A percentile compares a stretch with the other conserved stretches of the same genome.
phyloP scores from a whole-genome alignment of 2,113 vertebrate species.

The Cyanistes caeruleus region DNA sequence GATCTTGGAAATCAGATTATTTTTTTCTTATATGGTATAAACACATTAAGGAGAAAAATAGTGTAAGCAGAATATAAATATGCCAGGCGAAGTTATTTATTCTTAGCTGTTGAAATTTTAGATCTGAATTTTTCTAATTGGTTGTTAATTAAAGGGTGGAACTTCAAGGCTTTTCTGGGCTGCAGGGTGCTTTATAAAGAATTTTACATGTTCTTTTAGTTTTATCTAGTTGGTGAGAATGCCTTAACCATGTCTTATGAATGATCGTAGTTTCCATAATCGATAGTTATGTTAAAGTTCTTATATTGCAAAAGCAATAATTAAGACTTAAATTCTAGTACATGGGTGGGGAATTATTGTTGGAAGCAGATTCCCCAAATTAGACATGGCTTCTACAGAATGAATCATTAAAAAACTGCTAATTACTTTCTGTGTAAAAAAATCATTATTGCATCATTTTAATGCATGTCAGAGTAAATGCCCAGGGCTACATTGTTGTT shows the following conservation, averaged over 20 bases:
- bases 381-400: constrained; percentile 61
- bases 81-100: not conserved
- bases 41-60: not conserved
- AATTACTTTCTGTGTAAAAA: constrained; percentile 64
- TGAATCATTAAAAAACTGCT: constrained; percentile 36
- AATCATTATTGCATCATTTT: constrained; percentile 46
- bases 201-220: not conserved
- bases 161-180: not conserved
- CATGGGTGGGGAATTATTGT: constrained; percentile 20
- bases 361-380: constrained; percentile 60
- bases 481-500: constrained; percentile 1
- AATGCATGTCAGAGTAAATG: constrained; percentile 18
- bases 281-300: constrained; percentile 46
- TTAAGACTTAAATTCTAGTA: constrained; percentile 44
- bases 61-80: not conserved
- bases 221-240: constrained; percentile 41
- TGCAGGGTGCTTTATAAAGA: not conserved
- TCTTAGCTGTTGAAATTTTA: not conserved
- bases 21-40: not conserved
- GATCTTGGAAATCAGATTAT: not conserved
- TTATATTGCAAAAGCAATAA: constrained; percentile 55
- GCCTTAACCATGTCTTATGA: not conserved
- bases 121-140: constrained; percentile 16
- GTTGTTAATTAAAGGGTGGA: not conserved
- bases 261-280: constrained; percentile 35